Percentiles rank a stretch among this genome's conserved stretches.
Conservation (phyloP, 2,113 vertebrate species). For the Rhea americana region DNA sequence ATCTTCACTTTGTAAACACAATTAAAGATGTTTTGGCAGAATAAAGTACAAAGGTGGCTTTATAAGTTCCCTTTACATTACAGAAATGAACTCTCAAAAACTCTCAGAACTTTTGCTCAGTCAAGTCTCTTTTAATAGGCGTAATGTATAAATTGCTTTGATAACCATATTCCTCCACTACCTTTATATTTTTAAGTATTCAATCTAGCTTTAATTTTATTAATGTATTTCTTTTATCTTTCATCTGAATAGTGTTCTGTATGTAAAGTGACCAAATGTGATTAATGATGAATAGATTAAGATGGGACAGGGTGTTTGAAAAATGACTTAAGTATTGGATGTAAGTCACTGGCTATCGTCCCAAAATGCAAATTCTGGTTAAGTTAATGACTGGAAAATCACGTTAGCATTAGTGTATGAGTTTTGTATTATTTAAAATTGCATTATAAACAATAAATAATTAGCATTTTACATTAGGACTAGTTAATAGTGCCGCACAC, state of each 20-base stretch:
- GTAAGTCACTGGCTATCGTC: conserved; percentile 83
- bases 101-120: conserved; percentile 2
- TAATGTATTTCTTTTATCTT: conserved; percentile 86
- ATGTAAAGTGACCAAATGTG: conserved; percentile 84
- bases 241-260: conserved; percentile 81
- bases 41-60: not conserved
- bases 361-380: conserved; percentile 85
- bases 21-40: not conserved
- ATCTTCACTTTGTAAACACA: not conserved
- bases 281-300: conserved; percentile 87
- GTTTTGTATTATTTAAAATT: conserved; percentile 74
- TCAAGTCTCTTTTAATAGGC: conserved; percentile 40
- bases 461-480: conserved; percentile 68
- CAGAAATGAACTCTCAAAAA: not conserved
- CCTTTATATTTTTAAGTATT: conserved; percentile 78
- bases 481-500: conserved; percentile 59
- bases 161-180: conserved; percentile 57
- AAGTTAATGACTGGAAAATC: conserved; percentile 86
- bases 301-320: conserved; percentile 84
- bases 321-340: conserved; percentile 82
- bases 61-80: not conserved
- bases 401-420: conserved; percentile 66
- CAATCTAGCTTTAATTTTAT: conserved; percentile 76
- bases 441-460: conserved; percentile 84
- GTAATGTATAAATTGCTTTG: conserved; percentile 60